phyloP scores from a whole-genome alignment of 1,140 invertebrate species.

The Drosophila tsacasi region DNA sequence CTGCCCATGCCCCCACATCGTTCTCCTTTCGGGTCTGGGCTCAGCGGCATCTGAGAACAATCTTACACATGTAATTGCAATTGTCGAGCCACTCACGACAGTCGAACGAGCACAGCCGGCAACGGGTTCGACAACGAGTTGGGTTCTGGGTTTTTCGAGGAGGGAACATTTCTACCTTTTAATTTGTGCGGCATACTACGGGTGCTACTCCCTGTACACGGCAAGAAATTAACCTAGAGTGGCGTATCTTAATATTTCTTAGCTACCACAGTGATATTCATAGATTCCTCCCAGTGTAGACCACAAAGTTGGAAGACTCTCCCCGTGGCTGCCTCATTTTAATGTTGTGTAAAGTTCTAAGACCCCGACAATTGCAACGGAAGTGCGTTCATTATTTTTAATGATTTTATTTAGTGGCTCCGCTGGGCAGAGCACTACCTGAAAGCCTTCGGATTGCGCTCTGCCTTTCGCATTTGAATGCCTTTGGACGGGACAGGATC shows the following conservation, averaged over 20 bases:
- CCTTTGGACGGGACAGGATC: conserved; percentile 35
- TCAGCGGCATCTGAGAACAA: conserved; percentile 48
- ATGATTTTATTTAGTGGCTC: conserved; percentile 78
- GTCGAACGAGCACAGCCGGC: conserved; percentile 32
- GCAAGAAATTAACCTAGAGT: neutral
- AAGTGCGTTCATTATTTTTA: conserved; percentile 83
- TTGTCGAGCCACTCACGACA: conserved; percentile 68
- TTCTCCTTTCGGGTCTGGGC: conserved; percentile 45
- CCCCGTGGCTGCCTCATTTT: conserved; percentile 61
- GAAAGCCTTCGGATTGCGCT: neutral
- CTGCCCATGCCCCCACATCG: conserved; percentile 53
- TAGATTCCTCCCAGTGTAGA: neutral
- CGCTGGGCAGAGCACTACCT: conserved; percentile 23
- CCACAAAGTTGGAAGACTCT: neutral
- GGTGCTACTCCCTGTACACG: conserved; percentile 20
- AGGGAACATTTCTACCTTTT: conserved; percentile 61
- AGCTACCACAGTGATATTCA: neutral
- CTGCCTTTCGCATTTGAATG: conserved; percentile 41
- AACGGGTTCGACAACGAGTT: conserved; percentile 52
- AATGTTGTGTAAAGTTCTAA: conserved; percentile 78
- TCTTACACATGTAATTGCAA: conserved; percentile 80
- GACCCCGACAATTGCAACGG: conserved; percentile 68
- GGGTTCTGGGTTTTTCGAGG: conserved; percentile 36
- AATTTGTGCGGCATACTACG: conserved; percentile 75
- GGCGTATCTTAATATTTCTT: no score